Conservation (phyloP, 2,888 invertebrate species). For the Linyphia triangularis region DNA sequence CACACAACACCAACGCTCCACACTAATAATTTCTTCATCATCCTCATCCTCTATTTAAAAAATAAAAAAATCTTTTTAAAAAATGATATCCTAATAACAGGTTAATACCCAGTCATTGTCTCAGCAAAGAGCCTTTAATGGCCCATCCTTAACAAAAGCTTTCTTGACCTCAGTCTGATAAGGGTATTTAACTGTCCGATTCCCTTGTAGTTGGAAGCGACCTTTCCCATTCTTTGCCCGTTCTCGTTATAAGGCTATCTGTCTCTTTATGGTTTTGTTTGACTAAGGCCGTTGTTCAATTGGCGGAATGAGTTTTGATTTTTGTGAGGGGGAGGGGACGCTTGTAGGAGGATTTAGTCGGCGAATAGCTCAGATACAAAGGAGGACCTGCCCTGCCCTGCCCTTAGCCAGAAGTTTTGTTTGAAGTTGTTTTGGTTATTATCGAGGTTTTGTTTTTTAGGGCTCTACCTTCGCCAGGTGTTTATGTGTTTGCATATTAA, state of each 20-base stretch:
- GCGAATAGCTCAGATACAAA: no score
- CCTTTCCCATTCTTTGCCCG: constrained; percentile 3
- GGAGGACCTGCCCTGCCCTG: no score
- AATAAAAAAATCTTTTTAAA: constrained; percentile 1
- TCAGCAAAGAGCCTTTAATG: constrained; percentile 12
- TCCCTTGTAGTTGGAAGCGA: neutral
- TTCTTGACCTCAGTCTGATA: neutral
- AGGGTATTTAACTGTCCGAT: neutral
- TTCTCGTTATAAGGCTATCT: constrained; percentile 58
- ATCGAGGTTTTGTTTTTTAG: neutral
- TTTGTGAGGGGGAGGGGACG: no score
- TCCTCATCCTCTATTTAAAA: neutral
- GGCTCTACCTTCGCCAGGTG: neutral
- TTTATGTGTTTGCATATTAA: neutral
- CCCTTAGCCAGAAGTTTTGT: no score
- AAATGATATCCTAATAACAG: constrained; percentile 50
- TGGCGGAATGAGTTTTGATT: neutral
- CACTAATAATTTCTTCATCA: neutral
- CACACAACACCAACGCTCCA: neutral
- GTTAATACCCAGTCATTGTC: constrained; percentile 51
- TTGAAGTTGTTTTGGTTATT: no score
- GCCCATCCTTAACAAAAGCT: neutral
- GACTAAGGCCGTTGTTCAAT: constrained; percentile 35
- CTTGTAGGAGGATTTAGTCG: no score
- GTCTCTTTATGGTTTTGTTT: constrained; percentile 46